These are phyloP conservation scores for Aphidius ervi DNA, from an alignment of 1,140 invertebrate species.

Conservation along the genomic window DNA sequence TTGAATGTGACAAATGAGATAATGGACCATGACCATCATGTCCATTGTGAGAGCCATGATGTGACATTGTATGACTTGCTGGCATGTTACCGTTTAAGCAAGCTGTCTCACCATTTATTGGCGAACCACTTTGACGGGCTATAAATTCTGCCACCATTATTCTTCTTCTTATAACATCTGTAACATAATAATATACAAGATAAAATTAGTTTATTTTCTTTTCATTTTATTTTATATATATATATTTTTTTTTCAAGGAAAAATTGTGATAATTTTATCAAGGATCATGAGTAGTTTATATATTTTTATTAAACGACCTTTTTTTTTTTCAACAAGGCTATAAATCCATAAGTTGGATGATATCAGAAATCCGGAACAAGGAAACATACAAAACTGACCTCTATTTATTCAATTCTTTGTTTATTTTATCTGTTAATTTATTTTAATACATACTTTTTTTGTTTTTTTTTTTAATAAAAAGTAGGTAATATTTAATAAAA, in stretches of 20 bases:
- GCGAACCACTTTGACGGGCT: constrained; percentile 66
- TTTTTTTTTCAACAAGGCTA: background rate
- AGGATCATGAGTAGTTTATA: background rate
- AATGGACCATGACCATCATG: constrained; percentile 40
- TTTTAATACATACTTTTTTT: background rate
- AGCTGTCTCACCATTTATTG: constrained; percentile 64
- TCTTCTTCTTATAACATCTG: constrained; percentile 68
- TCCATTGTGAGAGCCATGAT: constrained; percentile 43
- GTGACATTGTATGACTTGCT: constrained; percentile 51
- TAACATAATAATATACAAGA: constrained; percentile 31
- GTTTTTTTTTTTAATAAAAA: background rate
- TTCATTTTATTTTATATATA: background rate
- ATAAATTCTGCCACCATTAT: constrained; percentile 84
- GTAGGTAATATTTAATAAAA: background rate
- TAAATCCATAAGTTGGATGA: background rate
- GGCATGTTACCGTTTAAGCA: constrained; percentile 58
- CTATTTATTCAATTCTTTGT: constrained; percentile 1
- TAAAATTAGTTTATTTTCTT: background rate
- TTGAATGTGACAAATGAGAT: constrained; percentile 46
- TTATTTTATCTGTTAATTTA: background rate
- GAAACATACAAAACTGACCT: constrained; percentile 12
- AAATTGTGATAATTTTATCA: background rate
- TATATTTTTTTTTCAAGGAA: background rate
- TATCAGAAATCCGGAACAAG: constrained; percentile 26
- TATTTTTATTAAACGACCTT: constrained; percentile 12